Percentiles rank a stretch among this genome's conserved stretches.
These are phyloP conservation scores for Microcebus tavaratra DNA, from an alignment of 2,113 vertebrate genomes.

Conservation along the genomic window DNA sequence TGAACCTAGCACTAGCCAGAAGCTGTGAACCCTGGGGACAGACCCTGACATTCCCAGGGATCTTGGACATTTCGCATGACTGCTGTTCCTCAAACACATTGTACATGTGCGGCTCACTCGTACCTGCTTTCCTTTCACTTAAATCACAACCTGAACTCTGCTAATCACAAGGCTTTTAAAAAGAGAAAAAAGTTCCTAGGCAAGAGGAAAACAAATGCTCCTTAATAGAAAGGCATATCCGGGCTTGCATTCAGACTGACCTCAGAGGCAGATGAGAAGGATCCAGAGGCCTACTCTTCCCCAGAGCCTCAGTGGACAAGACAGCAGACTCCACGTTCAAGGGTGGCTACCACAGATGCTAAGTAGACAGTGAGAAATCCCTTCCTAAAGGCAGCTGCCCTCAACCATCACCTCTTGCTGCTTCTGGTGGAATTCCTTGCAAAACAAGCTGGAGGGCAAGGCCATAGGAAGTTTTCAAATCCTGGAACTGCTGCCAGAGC, in stretches of 20 bases:
- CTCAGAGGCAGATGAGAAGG: not conserved
- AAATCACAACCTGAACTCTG: not conserved
- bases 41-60: not conserved
- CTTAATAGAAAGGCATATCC: not conserved
- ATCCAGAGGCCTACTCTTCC: not conserved
- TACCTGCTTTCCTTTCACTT: not conserved
- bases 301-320: not conserved
- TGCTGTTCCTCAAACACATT: not conserved
- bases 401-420: not conserved
- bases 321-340: not conserved
- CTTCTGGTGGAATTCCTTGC: not conserved
- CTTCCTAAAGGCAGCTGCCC: not conserved
- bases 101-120: not conserved
- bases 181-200: not conserved
- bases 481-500: not conserved
- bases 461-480: not conserved
- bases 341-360: not conserved
- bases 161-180: not conserved
- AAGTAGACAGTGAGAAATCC: not conserved
- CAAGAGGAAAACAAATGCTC: slow-evolving; percentile 7
- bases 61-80: not conserved
- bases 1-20: not conserved
- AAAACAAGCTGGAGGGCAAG: not conserved
- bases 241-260: not conserved
- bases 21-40: not conserved